phyloP scores from a whole-genome alignment of 2,888 invertebrate genomes.

The Aromia moschata region DNA sequence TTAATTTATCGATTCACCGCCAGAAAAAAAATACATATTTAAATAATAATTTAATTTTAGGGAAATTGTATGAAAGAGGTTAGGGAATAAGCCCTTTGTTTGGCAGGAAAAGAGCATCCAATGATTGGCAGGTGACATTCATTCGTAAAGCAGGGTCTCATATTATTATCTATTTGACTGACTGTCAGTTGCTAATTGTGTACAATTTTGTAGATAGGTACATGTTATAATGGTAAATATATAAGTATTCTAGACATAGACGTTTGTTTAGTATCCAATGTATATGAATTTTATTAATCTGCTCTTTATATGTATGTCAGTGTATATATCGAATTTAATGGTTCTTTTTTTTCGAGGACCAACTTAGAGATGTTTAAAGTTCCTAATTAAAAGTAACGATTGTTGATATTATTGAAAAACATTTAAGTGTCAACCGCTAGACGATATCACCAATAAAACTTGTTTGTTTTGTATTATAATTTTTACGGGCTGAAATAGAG shows the following conservation, averaged over 20 bases:
- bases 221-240: constrained; percentile 49
- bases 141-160: constrained; percentile 64
- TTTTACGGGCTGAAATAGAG: constrained; percentile 40
- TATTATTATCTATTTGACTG: constrained; percentile 61
- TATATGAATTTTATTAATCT: constrained; percentile 54
- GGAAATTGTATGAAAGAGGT: not conserved
- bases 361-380: constrained; percentile 60
- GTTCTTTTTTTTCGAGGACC: constrained; percentile 59
- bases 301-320: constrained; percentile 44
- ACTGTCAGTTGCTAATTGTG: constrained; percentile 57
- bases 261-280: constrained; percentile 55
- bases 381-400: constrained; percentile 56
- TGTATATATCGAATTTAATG: constrained; percentile 46
- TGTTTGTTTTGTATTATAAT: constrained; percentile 32
- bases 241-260: constrained; percentile 42
- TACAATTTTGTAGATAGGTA: constrained; percentile 57
- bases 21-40: too few relatives aligned
- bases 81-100: not conserved
- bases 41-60: too few relatives aligned
- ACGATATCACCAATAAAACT: constrained; percentile 25
- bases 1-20: too few relatives aligned
- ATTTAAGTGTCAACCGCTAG: constrained; percentile 28
- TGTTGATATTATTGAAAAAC: constrained; percentile 47
- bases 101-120: constrained; percentile 16
- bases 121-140: constrained; percentile 58